phyloP scores from a whole-genome alignment of 92 coral and sea anemone genomes.

The Epizoanthus fatuus region DNA sequence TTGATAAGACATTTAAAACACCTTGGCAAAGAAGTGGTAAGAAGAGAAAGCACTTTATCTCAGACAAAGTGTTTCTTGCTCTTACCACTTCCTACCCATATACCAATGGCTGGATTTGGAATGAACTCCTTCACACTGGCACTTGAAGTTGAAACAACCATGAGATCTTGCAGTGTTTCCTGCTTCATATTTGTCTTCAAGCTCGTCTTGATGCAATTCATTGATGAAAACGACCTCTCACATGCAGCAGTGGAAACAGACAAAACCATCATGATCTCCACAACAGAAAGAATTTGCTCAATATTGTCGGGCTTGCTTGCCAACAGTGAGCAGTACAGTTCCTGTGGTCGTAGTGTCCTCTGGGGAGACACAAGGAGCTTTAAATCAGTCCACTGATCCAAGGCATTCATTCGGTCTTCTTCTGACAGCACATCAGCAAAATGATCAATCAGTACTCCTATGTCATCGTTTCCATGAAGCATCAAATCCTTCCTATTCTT shows the following conservation, averaged over 20 bases:
- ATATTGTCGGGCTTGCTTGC: constrained; percentile 1
- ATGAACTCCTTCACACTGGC: constrained; percentile 9
- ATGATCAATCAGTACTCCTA: background rate
- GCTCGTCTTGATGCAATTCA: constrained; percentile 8
- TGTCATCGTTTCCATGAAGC: constrained; percentile 25
- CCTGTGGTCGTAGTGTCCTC: background rate
- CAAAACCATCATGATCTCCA: constrained; percentile 24
- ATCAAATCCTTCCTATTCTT: background rate
- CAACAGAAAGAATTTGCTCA: constrained; percentile 3
- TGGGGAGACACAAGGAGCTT: constrained; percentile 3
- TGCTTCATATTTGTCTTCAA: constrained; percentile 12
- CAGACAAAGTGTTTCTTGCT: constrained; percentile 8
- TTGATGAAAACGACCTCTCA: constrained; percentile 11
- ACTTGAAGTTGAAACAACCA: constrained; percentile 26
- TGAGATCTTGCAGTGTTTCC: constrained; percentile 18
- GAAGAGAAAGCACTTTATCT: no score
- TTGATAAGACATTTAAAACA: no score
- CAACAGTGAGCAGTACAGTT: constrained; percentile 24
- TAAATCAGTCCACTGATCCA: constrained; percentile 31
- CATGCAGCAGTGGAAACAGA: constrained; percentile 7
- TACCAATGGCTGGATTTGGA: constrained; percentile 7
- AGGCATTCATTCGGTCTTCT: constrained; percentile 3
- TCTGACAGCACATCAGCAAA: background rate
- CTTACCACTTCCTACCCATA: constrained; percentile 9
- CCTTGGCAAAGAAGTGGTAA: no score